Percentiles rank a stretch among this genome's conserved stretches.
Conservation (phyloP, 2,888 invertebrate species). For the Orthonychiurus folsomi region DNA sequence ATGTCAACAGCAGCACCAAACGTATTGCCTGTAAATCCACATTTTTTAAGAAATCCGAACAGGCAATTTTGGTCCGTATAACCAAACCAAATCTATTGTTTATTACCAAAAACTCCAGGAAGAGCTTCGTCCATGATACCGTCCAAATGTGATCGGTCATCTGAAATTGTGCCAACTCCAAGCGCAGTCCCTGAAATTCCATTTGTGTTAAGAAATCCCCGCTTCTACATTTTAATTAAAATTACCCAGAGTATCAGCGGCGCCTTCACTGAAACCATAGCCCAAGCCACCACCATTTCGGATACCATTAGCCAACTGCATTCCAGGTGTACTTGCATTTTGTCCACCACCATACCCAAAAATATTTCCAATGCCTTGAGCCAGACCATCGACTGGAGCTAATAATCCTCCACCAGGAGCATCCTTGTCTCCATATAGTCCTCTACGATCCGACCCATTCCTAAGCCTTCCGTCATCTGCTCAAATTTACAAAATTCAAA, state of each 20-base stretch:
- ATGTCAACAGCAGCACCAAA: neutral
- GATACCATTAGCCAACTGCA: neutral
- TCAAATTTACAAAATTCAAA: neutral
- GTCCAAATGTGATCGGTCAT: constrained; percentile 11
- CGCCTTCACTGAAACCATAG: neutral
- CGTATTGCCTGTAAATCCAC: neutral
- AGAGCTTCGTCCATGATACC: constrained; percentile 2
- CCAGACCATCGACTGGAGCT: neutral
- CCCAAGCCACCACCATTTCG: neutral
- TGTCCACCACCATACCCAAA: neutral
- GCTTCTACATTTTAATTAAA: neutral
- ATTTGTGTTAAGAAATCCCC: too few species aligned
- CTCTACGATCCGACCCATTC: neutral
- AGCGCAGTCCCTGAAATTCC: neutral
- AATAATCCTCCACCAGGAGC: neutral
- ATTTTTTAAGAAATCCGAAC: too few species aligned
- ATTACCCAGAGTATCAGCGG: neutral
- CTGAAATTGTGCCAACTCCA: constrained; percentile 9
- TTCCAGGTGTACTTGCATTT: neutral
- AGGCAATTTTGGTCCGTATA: too few species aligned
- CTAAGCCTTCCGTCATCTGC: neutral
- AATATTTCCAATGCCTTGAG: constrained; percentile 6
- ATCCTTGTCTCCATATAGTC: neutral
- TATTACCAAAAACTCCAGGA: neutral
- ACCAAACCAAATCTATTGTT: too few species aligned